Conservation (phyloP, 2,888 invertebrate species). For the Pocota personata region DNA sequence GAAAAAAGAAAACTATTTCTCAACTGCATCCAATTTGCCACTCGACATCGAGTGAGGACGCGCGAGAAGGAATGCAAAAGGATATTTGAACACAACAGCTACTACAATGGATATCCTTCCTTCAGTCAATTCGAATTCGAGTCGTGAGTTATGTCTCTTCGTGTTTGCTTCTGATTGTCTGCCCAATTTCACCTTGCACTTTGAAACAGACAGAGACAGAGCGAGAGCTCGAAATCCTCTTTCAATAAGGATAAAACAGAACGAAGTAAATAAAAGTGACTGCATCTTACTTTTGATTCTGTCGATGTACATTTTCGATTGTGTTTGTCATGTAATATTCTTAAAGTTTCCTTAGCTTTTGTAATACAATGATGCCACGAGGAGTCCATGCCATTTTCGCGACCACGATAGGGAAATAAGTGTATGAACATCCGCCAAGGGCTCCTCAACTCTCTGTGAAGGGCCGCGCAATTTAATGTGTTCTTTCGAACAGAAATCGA, state of each 20-base stretch:
- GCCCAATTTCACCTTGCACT: slow-evolving; percentile 42
- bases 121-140: slow-evolving; percentile 36
- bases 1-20: neutral
- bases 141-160: slow-evolving; percentile 37
- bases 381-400: neutral
- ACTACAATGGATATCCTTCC: slow-evolving; percentile 24
- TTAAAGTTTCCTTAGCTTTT: neutral
- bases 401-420: neutral
- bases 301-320: neutral
- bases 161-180: slow-evolving; percentile 22
- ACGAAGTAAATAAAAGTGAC: slow-evolving; percentile 30
- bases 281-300: slow-evolving; percentile 3
- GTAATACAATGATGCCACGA: slow-evolving; percentile 8
- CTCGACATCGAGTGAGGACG: slow-evolving; percentile 14
- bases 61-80: slow-evolving; percentile 20
- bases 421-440: neutral
- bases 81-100: slow-evolving; percentile 50
- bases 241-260: slow-evolving; percentile 9
- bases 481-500: neutral
- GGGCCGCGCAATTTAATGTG: neutral
- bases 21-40: slow-evolving; percentile 33
- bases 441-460: neutral
- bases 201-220: neutral
- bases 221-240: neutral
- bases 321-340: neutral